Percentiles rank a stretch among this genome's conserved stretches.
Evolutionary conservation across 1,140 invertebrate species (phyloP).

Genomic region (Ceratoteleas bidentatus): DNA sequence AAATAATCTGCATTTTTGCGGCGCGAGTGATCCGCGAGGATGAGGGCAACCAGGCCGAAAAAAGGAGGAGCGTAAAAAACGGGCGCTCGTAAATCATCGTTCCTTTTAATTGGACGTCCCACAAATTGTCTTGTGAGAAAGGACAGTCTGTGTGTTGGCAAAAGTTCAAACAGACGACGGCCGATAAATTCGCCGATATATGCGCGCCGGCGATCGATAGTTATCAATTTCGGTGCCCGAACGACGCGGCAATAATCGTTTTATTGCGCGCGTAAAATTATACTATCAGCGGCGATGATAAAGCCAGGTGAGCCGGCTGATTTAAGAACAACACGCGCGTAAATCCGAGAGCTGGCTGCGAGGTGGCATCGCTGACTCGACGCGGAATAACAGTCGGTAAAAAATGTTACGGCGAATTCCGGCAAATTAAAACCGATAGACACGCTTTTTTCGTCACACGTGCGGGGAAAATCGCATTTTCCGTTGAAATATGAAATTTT

Average conservation of each 20-base stretch:
- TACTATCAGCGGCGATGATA: slow-evolving; percentile 9
- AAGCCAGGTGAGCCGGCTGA: neutral
- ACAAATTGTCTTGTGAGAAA: slow-evolving; percentile 22
- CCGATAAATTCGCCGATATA: slow-evolving; percentile 19
- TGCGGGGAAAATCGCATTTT: too few species aligned
- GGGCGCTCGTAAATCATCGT: slow-evolving; percentile 14
- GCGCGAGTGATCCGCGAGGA: too few species aligned
- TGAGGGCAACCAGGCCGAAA: too few species aligned
- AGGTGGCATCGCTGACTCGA: too few species aligned
- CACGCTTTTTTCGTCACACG: too few species aligned
- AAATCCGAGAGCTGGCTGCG: slow-evolving; percentile 4
- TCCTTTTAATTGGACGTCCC: neutral
- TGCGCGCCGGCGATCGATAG: slow-evolving; percentile 13
- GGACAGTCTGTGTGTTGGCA: slow-evolving; percentile 11
- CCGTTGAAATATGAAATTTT: too few species aligned
- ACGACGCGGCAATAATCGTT: slow-evolving; percentile 20
- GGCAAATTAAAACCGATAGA: too few species aligned
- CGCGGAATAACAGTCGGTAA: too few species aligned
- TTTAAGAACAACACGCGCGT: neutral
- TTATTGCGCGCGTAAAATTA: slow-evolving; percentile 28
- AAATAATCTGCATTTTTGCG: neutral
- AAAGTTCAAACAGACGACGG: slow-evolving; percentile 34
- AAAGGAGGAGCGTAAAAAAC: too few species aligned
- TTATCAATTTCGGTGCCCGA: slow-evolving; percentile 27
- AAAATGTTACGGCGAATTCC: too few species aligned